Conservation (phyloP, 2,888 invertebrate species). For the Bimastos eiseni region DNA sequence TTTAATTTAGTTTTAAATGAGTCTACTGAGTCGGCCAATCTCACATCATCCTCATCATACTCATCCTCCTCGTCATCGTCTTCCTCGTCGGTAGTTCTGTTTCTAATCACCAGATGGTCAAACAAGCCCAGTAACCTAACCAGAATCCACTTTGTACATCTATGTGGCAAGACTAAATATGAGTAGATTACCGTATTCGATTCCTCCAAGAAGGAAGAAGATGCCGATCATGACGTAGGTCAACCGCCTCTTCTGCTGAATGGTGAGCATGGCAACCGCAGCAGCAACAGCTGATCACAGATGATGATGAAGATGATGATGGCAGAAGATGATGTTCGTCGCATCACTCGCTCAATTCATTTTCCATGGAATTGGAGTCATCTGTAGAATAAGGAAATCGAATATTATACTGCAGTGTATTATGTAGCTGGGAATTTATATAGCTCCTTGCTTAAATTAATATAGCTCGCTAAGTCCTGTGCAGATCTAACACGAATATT, state of each 20-base stretch:
- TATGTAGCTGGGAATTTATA: not conserved
- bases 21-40: too few species aligned
- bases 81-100: not conserved
- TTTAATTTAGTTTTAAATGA: too few species aligned
- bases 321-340: not conserved
- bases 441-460: not conserved
- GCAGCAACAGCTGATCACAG: not conserved
- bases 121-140: not conserved
- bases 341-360: not conserved
- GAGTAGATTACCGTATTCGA: constrained; percentile 61
- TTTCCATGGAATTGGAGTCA: not conserved
- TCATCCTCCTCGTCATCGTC: not conserved
- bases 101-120: too few species aligned
- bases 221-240: constrained; percentile 52
- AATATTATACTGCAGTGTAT: too few species aligned
- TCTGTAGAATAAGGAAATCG: too few species aligned
- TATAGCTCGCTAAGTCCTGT: too few species aligned
- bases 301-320: not conserved
- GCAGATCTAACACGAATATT: not conserved
- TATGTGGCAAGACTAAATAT: not conserved
- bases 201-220: constrained; percentile 59
- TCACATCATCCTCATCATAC: not conserved
- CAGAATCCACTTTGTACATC: not conserved
- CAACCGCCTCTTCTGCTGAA: constrained; percentile 34
- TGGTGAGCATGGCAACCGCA: constrained; percentile 17